A percentile compares a stretch with the other conserved stretches of the same genome.
Conservation (phyloP, 2,888 invertebrate species). For the Papilio protenor region DNA sequence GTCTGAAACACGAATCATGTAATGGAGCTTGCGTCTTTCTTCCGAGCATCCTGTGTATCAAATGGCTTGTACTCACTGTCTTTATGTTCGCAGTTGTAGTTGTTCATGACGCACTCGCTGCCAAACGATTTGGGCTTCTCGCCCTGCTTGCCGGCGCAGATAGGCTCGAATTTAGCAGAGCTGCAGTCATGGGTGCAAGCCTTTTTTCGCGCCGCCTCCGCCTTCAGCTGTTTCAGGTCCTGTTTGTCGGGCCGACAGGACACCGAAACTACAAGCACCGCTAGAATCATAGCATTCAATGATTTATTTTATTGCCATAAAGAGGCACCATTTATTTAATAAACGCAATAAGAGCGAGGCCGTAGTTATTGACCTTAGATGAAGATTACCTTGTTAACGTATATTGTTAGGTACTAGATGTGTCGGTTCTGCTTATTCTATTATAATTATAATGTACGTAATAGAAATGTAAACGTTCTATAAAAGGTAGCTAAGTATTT, state of each 20-base stretch:
- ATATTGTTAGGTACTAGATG: constrained; percentile 52
- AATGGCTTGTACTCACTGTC: constrained; percentile 78
- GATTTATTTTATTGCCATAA: not conserved
- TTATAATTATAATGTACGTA: too few species aligned
- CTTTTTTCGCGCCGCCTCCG: constrained; percentile 81
- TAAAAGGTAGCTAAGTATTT: not conserved
- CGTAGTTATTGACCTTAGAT: constrained; percentile 47
- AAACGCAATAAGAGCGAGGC: constrained; percentile 36
- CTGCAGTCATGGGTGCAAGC: constrained; percentile 84
- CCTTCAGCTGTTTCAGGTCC: constrained; percentile 86
- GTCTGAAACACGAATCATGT: not conserved
- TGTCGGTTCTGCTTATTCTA: too few species aligned
- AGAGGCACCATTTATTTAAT: constrained; percentile 37
- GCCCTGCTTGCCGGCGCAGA: constrained; percentile 86
- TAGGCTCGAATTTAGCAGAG: constrained; percentile 78
- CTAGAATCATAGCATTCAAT: constrained; percentile 57
- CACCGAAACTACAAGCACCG: constrained; percentile 69
- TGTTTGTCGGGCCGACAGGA: constrained; percentile 83
- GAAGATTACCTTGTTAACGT: constrained; percentile 51
- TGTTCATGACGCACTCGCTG: constrained; percentile 85
- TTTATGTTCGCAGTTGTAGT: constrained; percentile 87
- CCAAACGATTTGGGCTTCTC: constrained; percentile 85
- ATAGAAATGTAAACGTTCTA: too few species aligned
- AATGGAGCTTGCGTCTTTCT: not conserved
- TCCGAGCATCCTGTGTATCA: not conserved